These are phyloP conservation scores for Amphipyra berbera DNA, from an alignment of 2,888 invertebrate genomes.

Conservation along the genomic window DNA sequence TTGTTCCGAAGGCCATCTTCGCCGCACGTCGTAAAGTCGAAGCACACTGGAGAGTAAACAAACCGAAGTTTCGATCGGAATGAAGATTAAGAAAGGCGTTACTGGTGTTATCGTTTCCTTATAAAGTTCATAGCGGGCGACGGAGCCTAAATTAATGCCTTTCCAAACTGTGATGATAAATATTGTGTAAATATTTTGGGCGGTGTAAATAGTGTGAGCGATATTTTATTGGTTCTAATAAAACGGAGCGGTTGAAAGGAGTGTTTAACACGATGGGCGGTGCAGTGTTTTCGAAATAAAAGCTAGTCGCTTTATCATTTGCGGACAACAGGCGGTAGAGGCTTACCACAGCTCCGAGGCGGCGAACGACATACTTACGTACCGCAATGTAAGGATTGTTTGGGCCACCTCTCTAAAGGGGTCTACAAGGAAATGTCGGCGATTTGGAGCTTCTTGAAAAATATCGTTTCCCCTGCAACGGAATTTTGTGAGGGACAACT, in stretches of 20 bases:
- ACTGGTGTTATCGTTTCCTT: slow-evolving; percentile 80
- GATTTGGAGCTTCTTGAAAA: slow-evolving; percentile 74
- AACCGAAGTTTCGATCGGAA: slow-evolving; percentile 83
- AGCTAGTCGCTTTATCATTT: slow-evolving; percentile 83
- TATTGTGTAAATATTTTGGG: slow-evolving; percentile 54
- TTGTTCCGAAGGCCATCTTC: slow-evolving; percentile 79
- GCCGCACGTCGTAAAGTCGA: slow-evolving; percentile 75
- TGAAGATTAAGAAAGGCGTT: slow-evolving; percentile 80
- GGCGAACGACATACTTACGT: slow-evolving; percentile 71
- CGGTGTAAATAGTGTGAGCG: slow-evolving; percentile 42
- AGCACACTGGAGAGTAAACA: slow-evolving; percentile 79
- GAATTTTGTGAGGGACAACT: slow-evolving; percentile 68
- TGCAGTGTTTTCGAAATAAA: slow-evolving; percentile 71
- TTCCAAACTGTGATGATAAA: slow-evolving; percentile 58
- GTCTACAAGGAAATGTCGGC: slow-evolving; percentile 72
- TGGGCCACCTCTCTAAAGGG: slow-evolving; percentile 66
- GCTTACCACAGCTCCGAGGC: slow-evolving; percentile 76
- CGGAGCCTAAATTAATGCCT: slow-evolving; percentile 71
- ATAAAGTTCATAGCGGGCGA: slow-evolving; percentile 71
- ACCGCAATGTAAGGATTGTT: slow-evolving; percentile 70
- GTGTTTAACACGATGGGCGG: slow-evolving; percentile 64
- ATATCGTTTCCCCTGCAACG: slow-evolving; percentile 70
- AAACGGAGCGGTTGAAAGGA: slow-evolving; percentile 56
- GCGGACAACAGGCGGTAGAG: slow-evolving; percentile 80
- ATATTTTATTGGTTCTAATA: slow-evolving; percentile 68